Evolutionary conservation across 2,888 invertebrate species (phyloP).

Genomic region (Bhutanitis thaidina): DNA sequence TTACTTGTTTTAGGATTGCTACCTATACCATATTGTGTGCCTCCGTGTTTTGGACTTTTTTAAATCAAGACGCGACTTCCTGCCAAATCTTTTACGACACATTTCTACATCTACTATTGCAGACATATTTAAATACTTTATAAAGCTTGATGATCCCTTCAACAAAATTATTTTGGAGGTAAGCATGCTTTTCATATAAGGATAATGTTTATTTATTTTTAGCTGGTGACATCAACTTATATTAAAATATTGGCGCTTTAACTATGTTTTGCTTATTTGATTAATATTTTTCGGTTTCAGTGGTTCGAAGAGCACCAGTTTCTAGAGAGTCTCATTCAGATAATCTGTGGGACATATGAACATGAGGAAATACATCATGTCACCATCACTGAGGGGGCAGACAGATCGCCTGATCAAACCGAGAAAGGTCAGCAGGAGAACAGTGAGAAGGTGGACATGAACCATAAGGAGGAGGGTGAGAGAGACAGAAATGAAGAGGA

Average conservation of each 20-base stretch:
- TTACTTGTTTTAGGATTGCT: conserved; percentile 86
- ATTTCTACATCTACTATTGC: conserved; percentile 96
- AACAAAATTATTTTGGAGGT: conserved; percentile 68
- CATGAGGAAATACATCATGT: conserved; percentile 37
- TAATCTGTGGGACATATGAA: conserved; percentile 72
- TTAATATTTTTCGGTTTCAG: conserved; percentile 62
- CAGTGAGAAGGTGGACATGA: conserved; percentile 40
- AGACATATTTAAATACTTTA: conserved; percentile 94
- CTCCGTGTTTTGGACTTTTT: conserved; percentile 95
- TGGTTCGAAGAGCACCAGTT: conserved; percentile 95
- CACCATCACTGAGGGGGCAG: conserved; percentile 10
- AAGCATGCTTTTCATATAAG: conserved; percentile 14
- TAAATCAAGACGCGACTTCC: conserved; percentile 91
- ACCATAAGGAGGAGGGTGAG: conserved; percentile 27
- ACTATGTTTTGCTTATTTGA: too few relatives aligned
- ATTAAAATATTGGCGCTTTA: too few relatives aligned
- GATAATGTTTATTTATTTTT: too few relatives aligned
- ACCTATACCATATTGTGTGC: conserved; percentile 94
- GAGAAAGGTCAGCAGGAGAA: conserved; percentile 42
- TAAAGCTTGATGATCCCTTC: conserved; percentile 81
- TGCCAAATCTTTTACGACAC: conserved; percentile 92
- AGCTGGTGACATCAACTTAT: too few relatives aligned
- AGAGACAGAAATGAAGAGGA: conserved; percentile 14
- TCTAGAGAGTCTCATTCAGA: conserved; percentile 87
- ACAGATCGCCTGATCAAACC: conserved; percentile 23